Evolutionary conservation across 2,888 invertebrate species (phyloP).

Genomic region (Polydrusus pterygomalis): DNA sequence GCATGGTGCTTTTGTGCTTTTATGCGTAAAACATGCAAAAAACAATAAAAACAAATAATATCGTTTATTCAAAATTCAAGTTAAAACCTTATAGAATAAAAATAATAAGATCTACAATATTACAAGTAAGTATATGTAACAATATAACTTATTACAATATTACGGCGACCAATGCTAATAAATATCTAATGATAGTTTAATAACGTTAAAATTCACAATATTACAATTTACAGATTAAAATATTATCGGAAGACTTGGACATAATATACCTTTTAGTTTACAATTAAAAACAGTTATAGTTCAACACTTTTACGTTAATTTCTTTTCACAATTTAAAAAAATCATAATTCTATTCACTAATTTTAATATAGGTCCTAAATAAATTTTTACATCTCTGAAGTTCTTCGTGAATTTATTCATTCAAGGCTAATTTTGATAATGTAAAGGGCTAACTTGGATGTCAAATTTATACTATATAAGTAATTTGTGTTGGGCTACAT

Average conservation of each 20-base stretch:
- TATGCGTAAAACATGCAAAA: too few relatives aligned
- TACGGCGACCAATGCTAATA: slow-evolving; percentile 10
- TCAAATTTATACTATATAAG: too few relatives aligned
- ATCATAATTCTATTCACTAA: too few relatives aligned
- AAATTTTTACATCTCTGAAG: too few relatives aligned
- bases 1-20: too few relatives aligned
- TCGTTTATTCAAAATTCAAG: slow-evolving; percentile 23
- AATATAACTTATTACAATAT: slow-evolving; percentile 29
- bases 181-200: slow-evolving; percentile 13
- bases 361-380: too few relatives aligned
- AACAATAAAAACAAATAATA: slow-evolving; percentile 10
- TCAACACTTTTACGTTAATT: background rate
- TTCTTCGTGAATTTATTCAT: too few relatives aligned
- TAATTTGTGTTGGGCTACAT: too few relatives aligned
- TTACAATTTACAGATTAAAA: slow-evolving; percentile 13
- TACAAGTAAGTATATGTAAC: slow-evolving; percentile 21
- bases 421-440: too few relatives aligned
- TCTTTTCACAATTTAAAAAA: background rate
- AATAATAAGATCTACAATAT: slow-evolving; percentile 16
- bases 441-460: too few relatives aligned
- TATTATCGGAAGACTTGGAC: slow-evolving; percentile 25
- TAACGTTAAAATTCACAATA: slow-evolving; percentile 27
- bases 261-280: background rate
- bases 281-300: background rate
- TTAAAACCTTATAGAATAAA: slow-evolving; percentile 11